A percentile compares a stretch with the other conserved stretches of the same genome.
phyloP scores from a whole-genome alignment of 2,888 invertebrate species.

The Drosophila helvetica region DNA sequence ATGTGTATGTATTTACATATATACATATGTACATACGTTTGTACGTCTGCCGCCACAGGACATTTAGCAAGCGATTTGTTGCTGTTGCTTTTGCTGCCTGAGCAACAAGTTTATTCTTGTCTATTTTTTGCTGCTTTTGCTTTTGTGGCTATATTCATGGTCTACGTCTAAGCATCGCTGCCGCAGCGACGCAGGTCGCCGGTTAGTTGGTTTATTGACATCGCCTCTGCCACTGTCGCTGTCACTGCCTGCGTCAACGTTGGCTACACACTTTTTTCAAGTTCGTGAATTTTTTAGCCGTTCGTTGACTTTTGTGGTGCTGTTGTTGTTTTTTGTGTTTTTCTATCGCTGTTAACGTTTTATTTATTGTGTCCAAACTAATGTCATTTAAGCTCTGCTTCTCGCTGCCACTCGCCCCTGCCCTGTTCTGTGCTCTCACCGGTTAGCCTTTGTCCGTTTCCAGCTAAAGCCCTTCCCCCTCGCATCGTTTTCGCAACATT shows the following conservation, averaged over 20 bases:
- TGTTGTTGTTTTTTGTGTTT: slow-evolving; percentile 16
- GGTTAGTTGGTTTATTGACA: slow-evolving; percentile 76
- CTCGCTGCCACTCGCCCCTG: slow-evolving; percentile 25
- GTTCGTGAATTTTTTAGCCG: slow-evolving; percentile 79
- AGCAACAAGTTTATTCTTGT: slow-evolving; percentile 62
- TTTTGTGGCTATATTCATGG: slow-evolving; percentile 58
- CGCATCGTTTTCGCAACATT: slow-evolving; percentile 46
- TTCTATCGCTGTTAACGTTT: slow-evolving; percentile 62
- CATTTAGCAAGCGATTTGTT: slow-evolving; percentile 28
- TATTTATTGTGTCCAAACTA: slow-evolving; percentile 65
- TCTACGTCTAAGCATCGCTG: slow-evolving; percentile 24
- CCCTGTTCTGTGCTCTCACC: neutral
- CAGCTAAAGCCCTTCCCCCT: slow-evolving; percentile 26
- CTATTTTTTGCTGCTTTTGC: slow-evolving; percentile 22
- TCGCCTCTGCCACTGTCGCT: slow-evolving; percentile 49
- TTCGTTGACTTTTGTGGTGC: slow-evolving; percentile 70
- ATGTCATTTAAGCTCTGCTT: slow-evolving; percentile 63
- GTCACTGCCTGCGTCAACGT: slow-evolving; percentile 35
- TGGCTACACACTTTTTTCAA: slow-evolving; percentile 57
- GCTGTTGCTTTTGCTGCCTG: slow-evolving; percentile 11
- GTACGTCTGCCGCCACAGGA: slow-evolving; percentile 19
- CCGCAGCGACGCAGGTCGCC: slow-evolving; percentile 44
- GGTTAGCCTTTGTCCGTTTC: slow-evolving; percentile 24
- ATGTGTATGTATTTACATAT: neutral
- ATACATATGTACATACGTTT: neutral